Base-by-base conservation (phyloP, 92 coral and sea anemone genomes). In the Pocillopora grandis region DNA sequence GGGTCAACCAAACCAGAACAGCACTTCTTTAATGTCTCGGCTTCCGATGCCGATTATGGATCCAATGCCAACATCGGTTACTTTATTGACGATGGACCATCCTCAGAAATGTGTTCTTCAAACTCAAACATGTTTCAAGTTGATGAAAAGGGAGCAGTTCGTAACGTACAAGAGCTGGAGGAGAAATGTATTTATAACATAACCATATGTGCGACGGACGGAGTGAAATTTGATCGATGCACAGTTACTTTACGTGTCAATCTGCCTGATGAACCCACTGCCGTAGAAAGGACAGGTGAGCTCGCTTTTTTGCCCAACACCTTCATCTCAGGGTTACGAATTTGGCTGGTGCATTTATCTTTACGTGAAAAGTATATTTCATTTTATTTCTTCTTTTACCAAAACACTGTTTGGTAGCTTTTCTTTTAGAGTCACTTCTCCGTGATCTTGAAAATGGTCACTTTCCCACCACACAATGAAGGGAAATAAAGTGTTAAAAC, bases 21-120 rank as follows among this genome's bases (percentile, higher is more conserved):
- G 52, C 17, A 23, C 16, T 1, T 79, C 9, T 56, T 66, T 14
- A 63, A 5, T 66, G 83, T 79, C 18, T 67, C 74, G 10, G 42
- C 83, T 16, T 21, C 74, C 52, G 83, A 79, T 79, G 83, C 75
- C 27, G 83, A 79, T 27, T 56, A 79, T 5, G 83, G 83, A 79
- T 66, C 64, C 12, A 79, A 79, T 20, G 83, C 83, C n/a, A 79
- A 66, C 64, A 19, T 79, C 59, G 21, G 74, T 23, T 79, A 66
- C 20, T 64, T 61, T 37, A 48, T 63, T 48, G 13, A 13, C 19
- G 13, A 12, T 13, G 31, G 0, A 66, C 23, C 27, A 23, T n/a
- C 36, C 15, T 17, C 52, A 13, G 55, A 35, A 35, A 0, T 8
- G 1, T 68, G 73, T 35, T 37, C 20, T 33, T 68, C 52, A 68